A percentile compares a stretch with the other conserved stretches of the same genome.
These are phyloP conservation scores for Ennomos erosarius DNA, from an alignment of 2,888 invertebrate genomes.

Conservation along the genomic window DNA sequence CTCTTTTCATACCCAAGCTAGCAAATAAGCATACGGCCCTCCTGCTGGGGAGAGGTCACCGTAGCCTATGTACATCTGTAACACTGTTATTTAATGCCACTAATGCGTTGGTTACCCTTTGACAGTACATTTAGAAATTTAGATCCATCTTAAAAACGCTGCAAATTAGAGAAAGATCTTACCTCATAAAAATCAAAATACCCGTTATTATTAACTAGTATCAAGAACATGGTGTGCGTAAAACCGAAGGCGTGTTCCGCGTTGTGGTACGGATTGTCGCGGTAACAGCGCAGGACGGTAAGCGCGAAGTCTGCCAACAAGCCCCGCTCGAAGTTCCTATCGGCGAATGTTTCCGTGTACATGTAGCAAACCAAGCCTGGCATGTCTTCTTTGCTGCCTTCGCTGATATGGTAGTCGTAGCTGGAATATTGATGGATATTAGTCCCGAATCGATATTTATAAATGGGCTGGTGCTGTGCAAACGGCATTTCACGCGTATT, in stretches of 20 bases:
- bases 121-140: too few species aligned
- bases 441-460: too few species aligned
- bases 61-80: too few species aligned
- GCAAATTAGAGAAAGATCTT: not conserved
- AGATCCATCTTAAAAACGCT: too few species aligned
- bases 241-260: slow-evolving; percentile 87
- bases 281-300: slow-evolving; percentile 76
- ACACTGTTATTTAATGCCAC: too few species aligned
- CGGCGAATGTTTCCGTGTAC: slow-evolving; percentile 77
- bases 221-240: slow-evolving; percentile 86
- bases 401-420: slow-evolving; percentile 84
- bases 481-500: too few species aligned
- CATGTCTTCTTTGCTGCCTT: slow-evolving; percentile 78
- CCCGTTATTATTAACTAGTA: slow-evolving; percentile 76
- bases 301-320: slow-evolving; percentile 78
- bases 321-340: slow-evolving; percentile 63
- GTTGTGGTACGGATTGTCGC: slow-evolving; percentile 86
- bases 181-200: slow-evolving; percentile 81
- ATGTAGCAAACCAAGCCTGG: slow-evolving; percentile 81
- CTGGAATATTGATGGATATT: slow-evolving; percentile 54
- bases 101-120: too few species aligned
- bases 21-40: too few species aligned
- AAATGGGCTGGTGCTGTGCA: too few species aligned
- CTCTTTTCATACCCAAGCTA: too few species aligned
- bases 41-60: too few species aligned